A percentile compares a stretch with the other conserved stretches of the same genome.
Evolutionary conservation across 2,113 vertebrate species (phyloP).

Genomic region (Casuarius casuarius): DNA sequence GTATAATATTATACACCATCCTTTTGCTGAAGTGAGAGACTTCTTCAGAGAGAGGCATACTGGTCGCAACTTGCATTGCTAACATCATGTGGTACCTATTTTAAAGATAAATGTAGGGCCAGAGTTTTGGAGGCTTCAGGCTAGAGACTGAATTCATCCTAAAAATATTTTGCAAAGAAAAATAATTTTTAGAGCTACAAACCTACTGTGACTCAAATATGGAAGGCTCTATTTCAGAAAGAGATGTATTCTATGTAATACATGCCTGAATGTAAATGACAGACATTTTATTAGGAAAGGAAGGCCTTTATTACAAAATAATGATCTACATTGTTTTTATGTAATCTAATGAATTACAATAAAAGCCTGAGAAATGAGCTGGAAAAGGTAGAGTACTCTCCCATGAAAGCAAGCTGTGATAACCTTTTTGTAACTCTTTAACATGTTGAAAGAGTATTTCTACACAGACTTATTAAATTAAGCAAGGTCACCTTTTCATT

Average conservation of each 20-base stretch:
- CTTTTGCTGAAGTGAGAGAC: background rate
- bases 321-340: conserved; percentile 65
- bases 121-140: background rate
- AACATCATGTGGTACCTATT: background rate
- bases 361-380: conserved; percentile 65
- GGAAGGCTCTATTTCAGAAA: conserved; percentile 19
- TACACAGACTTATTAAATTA: conserved; percentile 70
- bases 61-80: background rate
- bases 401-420: conserved; percentile 60
- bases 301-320: conserved; percentile 60
- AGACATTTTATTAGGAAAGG: conserved; percentile 61
- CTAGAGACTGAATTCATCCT: background rate
- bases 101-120: background rate
- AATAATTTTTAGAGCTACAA: background rate
- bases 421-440: conserved; percentile 68
- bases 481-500: conserved; percentile 75
- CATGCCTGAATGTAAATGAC: conserved; percentile 45
- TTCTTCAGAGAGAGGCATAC: background rate
- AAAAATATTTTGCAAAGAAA: background rate
- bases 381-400: conserved; percentile 59
- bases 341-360: conserved; percentile 58
- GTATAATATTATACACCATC: background rate
- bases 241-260: background rate
- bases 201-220: background rate
- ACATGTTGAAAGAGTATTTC: conserved; percentile 72